Conservation (phyloP, 2,888 invertebrate genomes). For the Adineta ricciae region DNA sequence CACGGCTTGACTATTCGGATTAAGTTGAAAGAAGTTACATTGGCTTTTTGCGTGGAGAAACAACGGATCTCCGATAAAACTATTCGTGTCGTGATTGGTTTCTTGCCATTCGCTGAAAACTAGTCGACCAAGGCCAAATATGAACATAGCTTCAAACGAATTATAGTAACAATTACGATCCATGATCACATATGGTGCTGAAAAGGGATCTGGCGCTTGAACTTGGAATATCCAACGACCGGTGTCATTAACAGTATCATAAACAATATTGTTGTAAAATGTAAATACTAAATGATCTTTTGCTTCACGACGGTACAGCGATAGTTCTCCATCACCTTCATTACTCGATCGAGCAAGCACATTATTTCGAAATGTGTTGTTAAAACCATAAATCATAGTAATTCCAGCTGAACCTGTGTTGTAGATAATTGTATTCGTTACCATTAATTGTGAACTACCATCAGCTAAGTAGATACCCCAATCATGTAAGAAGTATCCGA, state of each 20-base stretch:
- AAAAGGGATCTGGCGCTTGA: conserved; percentile 1
- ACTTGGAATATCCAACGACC: conserved; percentile 18
- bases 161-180: conserved; percentile 10
- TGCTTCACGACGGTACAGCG: neutral
- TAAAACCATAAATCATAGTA: neutral
- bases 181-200: neutral
- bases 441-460: neutral
- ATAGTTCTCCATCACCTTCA: neutral
- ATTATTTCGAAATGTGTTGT: conserved; percentile 15
- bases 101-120: conserved; percentile 21
- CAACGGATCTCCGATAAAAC: neutral
- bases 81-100: neutral
- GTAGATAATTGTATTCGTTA: neutral
- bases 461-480: neutral
- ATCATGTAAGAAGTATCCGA: neutral
- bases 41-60: neutral
- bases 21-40: neutral
- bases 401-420: neutral
- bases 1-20: neutral
- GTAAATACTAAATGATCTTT: neutral
- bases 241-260: neutral
- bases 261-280: conserved; percentile 9
- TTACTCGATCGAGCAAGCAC: neutral
- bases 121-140: conserved; percentile 3
- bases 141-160: neutral